phyloP scores from a whole-genome alignment of 2,113 vertebrate genomes.

The Cairina moschata region DNA sequence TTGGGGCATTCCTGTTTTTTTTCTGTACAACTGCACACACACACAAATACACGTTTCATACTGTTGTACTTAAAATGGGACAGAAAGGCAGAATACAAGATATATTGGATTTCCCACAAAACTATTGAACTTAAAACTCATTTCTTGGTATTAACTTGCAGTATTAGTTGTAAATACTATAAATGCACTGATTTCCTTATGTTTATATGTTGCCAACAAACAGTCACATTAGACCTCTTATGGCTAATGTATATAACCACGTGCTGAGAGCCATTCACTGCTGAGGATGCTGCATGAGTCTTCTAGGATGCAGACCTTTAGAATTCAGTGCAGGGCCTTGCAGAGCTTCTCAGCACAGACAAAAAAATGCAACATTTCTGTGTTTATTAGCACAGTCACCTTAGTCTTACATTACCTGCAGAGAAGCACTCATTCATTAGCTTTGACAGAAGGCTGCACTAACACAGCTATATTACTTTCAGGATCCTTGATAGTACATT shows the following conservation, averaged over 20 bases:
- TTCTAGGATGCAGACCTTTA: not conserved
- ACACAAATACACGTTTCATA: not conserved
- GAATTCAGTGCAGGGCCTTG: not conserved
- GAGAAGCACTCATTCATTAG: not conserved
- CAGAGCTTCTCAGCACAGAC: not conserved
- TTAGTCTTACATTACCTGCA: not conserved
- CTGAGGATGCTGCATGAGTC: not conserved
- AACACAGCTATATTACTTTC: not conserved
- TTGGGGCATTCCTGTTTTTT: not conserved
- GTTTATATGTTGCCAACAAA: not conserved
- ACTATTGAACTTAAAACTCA: not conserved
- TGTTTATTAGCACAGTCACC: not conserved
- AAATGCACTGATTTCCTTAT: not conserved
- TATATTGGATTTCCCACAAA: not conserved
- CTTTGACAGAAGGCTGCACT: not conserved
- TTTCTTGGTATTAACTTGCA: not conserved
- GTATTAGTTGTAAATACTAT: not conserved
- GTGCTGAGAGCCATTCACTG: not conserved
- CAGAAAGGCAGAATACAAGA: not conserved
- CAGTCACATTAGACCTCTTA: not conserved
- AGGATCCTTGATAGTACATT: fast-evolving
- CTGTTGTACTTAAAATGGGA: not conserved
- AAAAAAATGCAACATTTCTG: not conserved
- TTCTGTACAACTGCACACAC: not conserved
- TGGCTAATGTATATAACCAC: not conserved